These are phyloP conservation scores for Drosophila gaucha DNA, from an alignment of 2,888 invertebrate genomes.

Conservation along the genomic window DNA sequence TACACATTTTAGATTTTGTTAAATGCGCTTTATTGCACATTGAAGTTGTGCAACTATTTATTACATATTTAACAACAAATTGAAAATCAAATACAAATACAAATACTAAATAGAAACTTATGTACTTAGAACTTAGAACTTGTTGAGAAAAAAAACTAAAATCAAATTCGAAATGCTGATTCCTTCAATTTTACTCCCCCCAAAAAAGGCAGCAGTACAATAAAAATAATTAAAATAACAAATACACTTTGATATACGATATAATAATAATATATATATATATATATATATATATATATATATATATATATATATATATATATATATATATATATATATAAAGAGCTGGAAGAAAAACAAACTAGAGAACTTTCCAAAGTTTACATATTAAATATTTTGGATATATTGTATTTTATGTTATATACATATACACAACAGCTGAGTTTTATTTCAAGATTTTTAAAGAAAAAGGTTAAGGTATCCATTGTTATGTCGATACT, in stretches of 20 bases:
- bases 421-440: conserved; percentile 17
- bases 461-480: conserved; percentile 12
- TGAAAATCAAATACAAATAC: conserved; percentile 74
- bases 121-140: conserved; percentile 77
- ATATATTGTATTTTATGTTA: conserved; percentile 50
- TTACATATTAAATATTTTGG: conserved; percentile 53
- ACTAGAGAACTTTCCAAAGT: conserved; percentile 52
- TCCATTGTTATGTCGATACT: conserved; percentile 45
- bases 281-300: conserved; percentile 3
- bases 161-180: conserved; percentile 77
- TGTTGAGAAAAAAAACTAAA: conserved; percentile 60
- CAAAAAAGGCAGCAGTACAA: conserved; percentile 46
- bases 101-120: conserved; percentile 58
- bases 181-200: conserved; percentile 32
- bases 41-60: conserved; percentile 59
- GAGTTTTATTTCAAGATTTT: conserved; percentile 47
- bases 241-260: conserved; percentile 70
- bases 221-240: conserved; percentile 33
- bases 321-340: conserved; percentile 3
- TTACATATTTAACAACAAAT: conserved; percentile 64
- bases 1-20: conserved; percentile 14
- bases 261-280: conserved; percentile 40
- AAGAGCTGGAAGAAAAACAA: conserved; percentile 1
- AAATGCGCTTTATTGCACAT: conserved; percentile 56
- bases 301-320: conserved; percentile 25